Conservation (phyloP, 2,888 invertebrate species). For the Amiota mariae region DNA sequence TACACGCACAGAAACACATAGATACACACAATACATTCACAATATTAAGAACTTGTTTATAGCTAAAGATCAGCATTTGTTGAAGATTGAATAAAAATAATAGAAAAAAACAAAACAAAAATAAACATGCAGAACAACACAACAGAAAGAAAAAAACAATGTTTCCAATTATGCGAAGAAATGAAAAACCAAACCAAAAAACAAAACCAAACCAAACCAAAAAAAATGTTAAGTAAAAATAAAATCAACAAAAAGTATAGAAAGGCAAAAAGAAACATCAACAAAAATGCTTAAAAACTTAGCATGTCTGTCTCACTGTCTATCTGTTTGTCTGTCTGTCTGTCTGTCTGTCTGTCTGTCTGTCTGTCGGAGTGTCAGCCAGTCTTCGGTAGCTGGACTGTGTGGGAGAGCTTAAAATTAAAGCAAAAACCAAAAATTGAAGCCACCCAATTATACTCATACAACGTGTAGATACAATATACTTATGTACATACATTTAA, state of each 20-base stretch:
- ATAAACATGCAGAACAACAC: constrained; percentile 4
- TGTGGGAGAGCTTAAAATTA: background rate
- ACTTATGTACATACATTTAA: constrained; percentile 54
- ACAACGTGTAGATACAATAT: constrained; percentile 16
- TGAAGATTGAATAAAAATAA: background rate
- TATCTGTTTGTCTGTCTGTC: no score
- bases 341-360: no score
- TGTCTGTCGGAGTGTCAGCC: no score
- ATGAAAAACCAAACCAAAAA: constrained; percentile 33
- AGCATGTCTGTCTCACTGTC: background rate
- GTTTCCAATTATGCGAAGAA: constrained; percentile 55
- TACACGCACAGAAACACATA: no score
- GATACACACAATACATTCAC: no score
- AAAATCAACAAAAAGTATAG: constrained; percentile 42
- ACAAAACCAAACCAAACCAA: constrained; percentile 11
- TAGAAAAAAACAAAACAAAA: background rate
- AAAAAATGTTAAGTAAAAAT: constrained; percentile 49
- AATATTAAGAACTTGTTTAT: constrained; percentile 2
- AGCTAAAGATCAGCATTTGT: background rate
- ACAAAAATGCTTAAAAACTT: constrained; percentile 26
- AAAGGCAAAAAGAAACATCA: no score
- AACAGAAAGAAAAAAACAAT: constrained; percentile 50
- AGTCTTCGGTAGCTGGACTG: background rate
- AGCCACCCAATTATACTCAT: no score
- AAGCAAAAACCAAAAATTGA: no score